Percentiles rank a stretch among this genome's conserved stretches.
These are phyloP conservation scores for Synergus japonicus DNA, from an alignment of 2,888 invertebrate species.

Conservation along the genomic window DNA sequence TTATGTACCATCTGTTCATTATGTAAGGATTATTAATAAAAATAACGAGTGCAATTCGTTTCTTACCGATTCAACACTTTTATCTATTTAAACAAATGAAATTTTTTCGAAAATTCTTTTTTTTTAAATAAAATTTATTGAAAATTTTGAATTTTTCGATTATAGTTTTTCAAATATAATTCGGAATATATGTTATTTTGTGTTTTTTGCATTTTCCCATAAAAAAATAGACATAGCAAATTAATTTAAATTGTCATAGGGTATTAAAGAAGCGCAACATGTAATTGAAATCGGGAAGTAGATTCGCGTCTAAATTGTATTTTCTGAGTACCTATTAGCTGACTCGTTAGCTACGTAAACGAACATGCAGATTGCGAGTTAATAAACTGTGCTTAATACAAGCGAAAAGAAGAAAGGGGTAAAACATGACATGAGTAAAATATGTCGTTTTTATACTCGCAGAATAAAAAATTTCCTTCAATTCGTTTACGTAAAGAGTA, in stretches of 20 bases:
- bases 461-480: not conserved
- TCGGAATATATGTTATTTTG: no score
- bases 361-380: constrained; percentile 13
- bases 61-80: no score
- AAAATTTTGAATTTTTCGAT: no score
- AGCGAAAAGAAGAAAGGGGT: not conserved
- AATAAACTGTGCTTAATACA: not conserved
- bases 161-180: no score
- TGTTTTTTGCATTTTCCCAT: no score
- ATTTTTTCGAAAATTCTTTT: no score
- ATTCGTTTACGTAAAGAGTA: not conserved
- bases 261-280: constrained; percentile 18
- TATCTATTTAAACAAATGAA: no score
- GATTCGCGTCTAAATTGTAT: constrained; percentile 25
- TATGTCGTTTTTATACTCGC: not conserved
- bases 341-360: constrained; percentile 7
- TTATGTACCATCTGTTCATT: no score
- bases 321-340: constrained; percentile 22
- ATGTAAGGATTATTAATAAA: no score
- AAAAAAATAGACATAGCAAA: no score
- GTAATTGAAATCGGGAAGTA: constrained; percentile 20
- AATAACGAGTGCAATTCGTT: no score
- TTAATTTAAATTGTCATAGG: not conserved
- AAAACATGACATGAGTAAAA: not conserved
- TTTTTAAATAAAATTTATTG: no score